A percentile compares a stretch with the other conserved stretches of the same genome.
Evolutionary conservation across 2,888 invertebrate species (phyloP).

Genomic region (Altica lythri): DNA sequence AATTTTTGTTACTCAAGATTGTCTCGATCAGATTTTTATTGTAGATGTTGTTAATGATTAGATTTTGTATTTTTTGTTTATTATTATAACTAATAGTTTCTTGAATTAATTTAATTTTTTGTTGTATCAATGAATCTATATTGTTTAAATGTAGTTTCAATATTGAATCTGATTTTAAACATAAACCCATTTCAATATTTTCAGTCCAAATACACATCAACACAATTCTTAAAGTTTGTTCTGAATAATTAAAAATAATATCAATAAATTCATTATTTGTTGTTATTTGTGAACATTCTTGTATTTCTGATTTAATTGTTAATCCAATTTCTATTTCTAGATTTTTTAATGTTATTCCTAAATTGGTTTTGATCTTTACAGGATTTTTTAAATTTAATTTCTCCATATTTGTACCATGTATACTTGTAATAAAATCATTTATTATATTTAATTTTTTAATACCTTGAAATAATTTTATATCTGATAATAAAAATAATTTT

Average conservation of each 20-base stretch:
- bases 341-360: conserved; percentile 76
- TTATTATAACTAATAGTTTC: conserved; percentile 39
- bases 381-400: conserved; percentile 64
- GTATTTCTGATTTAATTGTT: conserved; percentile 45
- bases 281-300: conserved; percentile 38
- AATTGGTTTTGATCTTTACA: conserved; percentile 54
- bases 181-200: conserved; percentile 58
- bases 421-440: conserved; percentile 69
- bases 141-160: conserved; percentile 36
- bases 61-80: conserved; percentile 56
- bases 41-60: conserved; percentile 50
- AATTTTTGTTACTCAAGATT: conserved; percentile 64
- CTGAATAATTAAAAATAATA: conserved; percentile 34
- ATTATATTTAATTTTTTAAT: conserved; percentile 73
- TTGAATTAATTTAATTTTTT: conserved; percentile 46
- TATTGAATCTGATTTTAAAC: conserved; percentile 37
- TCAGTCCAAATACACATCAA: conserved; percentile 40
- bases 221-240: conserved; percentile 38
- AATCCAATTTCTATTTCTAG: conserved; percentile 78
- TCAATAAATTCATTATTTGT: conserved; percentile 28
- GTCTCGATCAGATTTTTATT: conserved; percentile 75
- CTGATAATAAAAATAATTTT: conserved; percentile 77
- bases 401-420: conserved; percentile 76
- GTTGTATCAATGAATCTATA: conserved; percentile 28
- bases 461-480: conserved; percentile 84